Percentiles rank a stretch among this genome's conserved stretches.
phyloP scores from a whole-genome alignment of 2,797 vertebrate species.

The Trachops cirrhosus region DNA sequence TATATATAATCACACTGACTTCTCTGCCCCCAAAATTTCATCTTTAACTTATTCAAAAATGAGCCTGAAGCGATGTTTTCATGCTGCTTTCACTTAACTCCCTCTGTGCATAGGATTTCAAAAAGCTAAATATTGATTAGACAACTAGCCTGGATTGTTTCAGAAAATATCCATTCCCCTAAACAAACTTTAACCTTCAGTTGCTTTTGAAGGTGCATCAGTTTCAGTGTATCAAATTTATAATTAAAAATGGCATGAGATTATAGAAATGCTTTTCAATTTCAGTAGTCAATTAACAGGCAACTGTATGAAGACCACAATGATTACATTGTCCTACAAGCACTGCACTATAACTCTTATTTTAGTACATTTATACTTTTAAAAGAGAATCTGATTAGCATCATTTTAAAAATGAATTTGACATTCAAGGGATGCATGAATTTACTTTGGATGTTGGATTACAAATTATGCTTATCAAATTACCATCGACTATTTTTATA shows the following conservation, averaged over 20 bases:
- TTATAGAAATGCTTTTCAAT: constrained; percentile 80
- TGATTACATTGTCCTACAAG: constrained; percentile 70
- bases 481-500: constrained; percentile 48
- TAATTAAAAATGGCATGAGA: constrained; percentile 80
- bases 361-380: constrained; percentile 38
- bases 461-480: constrained; percentile 52
- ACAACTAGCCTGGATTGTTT: constrained; percentile 14
- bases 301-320: constrained; percentile 73
- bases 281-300: constrained; percentile 80
- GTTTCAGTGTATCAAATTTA: constrained; percentile 76
- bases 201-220: constrained; percentile 63
- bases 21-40: background rate
- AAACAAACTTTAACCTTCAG: constrained; percentile 40
- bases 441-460: constrained; percentile 41
- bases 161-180: constrained; percentile 33
- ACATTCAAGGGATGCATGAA: constrained; percentile 27
- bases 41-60: background rate
- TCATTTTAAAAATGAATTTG: constrained; percentile 56
- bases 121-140: constrained; percentile 32
- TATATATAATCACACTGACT: background rate
- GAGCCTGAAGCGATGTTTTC: constrained; percentile 17
- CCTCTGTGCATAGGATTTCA: constrained; percentile 23
- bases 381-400: constrained; percentile 51
- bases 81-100: background rate
- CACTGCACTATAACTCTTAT: constrained; percentile 46